Evolutionary conservation across 2,797 vertebrate genomes (phyloP).

Genomic region (Chromis chromis): DNA sequence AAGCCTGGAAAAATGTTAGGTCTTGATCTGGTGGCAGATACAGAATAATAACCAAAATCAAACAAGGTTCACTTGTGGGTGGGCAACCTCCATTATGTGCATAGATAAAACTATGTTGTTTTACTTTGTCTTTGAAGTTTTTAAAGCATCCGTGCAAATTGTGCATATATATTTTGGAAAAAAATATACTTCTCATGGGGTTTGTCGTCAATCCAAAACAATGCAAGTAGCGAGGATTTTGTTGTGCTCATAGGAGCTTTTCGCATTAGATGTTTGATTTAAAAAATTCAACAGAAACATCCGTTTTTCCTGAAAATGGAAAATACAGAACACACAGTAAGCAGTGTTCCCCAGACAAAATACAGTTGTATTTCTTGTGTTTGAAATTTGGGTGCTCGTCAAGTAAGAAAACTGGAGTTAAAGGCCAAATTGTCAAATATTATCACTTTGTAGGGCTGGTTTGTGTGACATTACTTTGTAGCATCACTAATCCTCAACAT

Average conservation of each 20-base stretch:
- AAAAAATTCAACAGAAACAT: not conserved
- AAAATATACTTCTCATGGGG: not conserved
- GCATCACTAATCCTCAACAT: no score
- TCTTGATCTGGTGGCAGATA: conserved; percentile 58
- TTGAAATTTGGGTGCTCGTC: not conserved
- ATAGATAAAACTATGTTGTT: conserved; percentile 2
- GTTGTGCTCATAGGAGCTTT: not conserved
- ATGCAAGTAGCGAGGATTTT: not conserved
- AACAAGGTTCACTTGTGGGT: conserved; percentile 43
- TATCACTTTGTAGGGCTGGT: not conserved
- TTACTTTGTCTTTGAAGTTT: not conserved
- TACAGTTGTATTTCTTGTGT: no score
- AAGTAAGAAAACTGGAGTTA: not conserved
- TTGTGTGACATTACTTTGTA: no score
- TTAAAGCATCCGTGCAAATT: conserved; percentile 11
- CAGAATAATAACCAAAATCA: conserved; percentile 28
- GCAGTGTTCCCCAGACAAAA: not conserved
- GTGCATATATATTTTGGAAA: not conserved
- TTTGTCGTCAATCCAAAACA: not conserved
- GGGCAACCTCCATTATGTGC: conserved; percentile 28
- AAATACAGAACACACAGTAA: conserved; percentile 5
- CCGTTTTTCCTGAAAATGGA: not conserved
- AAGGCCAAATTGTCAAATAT: no score
- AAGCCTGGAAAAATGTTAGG: conserved; percentile 47
- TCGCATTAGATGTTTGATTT: not conserved